phyloP scores from a whole-genome alignment of 2,888 invertebrate genomes.

The Plebejus anna region DNA sequence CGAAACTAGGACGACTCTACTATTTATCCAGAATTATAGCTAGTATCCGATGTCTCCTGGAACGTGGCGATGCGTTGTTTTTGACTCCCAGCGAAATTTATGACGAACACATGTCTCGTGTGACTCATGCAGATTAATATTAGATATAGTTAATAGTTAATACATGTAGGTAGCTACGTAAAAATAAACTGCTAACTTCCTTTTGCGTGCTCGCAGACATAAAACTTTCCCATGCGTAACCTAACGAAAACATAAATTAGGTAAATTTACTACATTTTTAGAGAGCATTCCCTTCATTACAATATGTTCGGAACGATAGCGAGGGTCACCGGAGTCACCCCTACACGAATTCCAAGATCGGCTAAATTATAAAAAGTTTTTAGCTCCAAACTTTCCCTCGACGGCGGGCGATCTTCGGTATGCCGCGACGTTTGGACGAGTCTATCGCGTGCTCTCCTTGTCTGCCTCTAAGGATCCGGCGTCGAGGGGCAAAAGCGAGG shows the following conservation, averaged over 20 bases:
- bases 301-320: slow-evolving; percentile 72
- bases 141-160: slow-evolving; percentile 52
- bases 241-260: slow-evolving; percentile 77
- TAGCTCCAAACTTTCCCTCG: slow-evolving; percentile 74
- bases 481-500: slow-evolving; percentile 47
- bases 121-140: slow-evolving; percentile 58
- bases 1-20: no score
- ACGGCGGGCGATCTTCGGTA: slow-evolving; percentile 55
- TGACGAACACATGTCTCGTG: slow-evolving; percentile 49
- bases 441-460: slow-evolving; percentile 53
- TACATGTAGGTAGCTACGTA: slow-evolving; percentile 59
- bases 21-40: not conserved
- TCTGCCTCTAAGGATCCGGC: slow-evolving; percentile 48
- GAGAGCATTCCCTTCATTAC: slow-evolving; percentile 75
- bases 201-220: slow-evolving; percentile 73
- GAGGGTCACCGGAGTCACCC: slow-evolving; percentile 73
- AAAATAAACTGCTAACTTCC: slow-evolving; percentile 68
- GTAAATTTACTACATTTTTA: slow-evolving; percentile 70
- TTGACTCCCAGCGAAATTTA: slow-evolving; percentile 58
- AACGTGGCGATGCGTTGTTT: slow-evolving; percentile 55
- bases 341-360: slow-evolving; percentile 61
- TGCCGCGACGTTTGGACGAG: slow-evolving; percentile 55
- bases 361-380: slow-evolving; percentile 76
- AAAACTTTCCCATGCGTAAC: slow-evolving; percentile 77
- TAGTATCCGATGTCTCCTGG: slow-evolving; percentile 41